Evolutionary conservation across 2,797 vertebrate genomes (phyloP), one percentile per base, ranked within the genome.

Genomic region (Nyctibius grandis): DNA sequence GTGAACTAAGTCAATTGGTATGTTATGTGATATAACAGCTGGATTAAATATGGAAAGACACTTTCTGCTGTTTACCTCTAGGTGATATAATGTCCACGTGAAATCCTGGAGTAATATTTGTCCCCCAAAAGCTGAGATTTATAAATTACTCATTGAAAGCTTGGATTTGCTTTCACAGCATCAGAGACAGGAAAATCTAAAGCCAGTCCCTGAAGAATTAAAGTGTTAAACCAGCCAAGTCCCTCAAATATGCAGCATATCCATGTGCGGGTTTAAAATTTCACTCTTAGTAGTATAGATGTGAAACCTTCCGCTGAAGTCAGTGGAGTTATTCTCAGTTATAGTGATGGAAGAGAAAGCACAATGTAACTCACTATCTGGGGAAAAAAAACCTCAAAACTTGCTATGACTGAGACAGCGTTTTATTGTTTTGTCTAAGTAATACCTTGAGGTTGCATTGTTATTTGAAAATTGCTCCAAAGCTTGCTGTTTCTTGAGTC

Each of bases 401-500:
- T 54, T 75, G 65, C 54, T 85, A 14, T 64, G 79, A 77, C 45
- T 72, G 74, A 94, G 64, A 33, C 48, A 81, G 33, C 23, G 8
- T 65, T 94, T 59, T 85, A 83, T 91, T 93, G 40, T 96, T 94
- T 93, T 88, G 22, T 38, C 84, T 67, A 83, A 92, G 85, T 79
- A 65, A 26, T 89, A 72, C 19, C 90, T 91, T 96, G 88, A 89
- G 70, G 90, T 70, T 78, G 26, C 42, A 25, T 53, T 94, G 22
- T 92, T 74, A 61, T 83, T 94, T 96, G 77, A 92, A 94, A 88
- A 85, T 68, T 96, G 81, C 65, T 88, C 38, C 74, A 50, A 87
- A 96, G 84, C 70, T 77, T 85, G 80, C 85, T 95, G 47, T 83
- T 90, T 94, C 91, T 97, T 89, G 60, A 94, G n/a, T 38, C 40